Conservation (phyloP, 2,888 invertebrate genomes). For the Tolmerus cingulatus region DNA sequence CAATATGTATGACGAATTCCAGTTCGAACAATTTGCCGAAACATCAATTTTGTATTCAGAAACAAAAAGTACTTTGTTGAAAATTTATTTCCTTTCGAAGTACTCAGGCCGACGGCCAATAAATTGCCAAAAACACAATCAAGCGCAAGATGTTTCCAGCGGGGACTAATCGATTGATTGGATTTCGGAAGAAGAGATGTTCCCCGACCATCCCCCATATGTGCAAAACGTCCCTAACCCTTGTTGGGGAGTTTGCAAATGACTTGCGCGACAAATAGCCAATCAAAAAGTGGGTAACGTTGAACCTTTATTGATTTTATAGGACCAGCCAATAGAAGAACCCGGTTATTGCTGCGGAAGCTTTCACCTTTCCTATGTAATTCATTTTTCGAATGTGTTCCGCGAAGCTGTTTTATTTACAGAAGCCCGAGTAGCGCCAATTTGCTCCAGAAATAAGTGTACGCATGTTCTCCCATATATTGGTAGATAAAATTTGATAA, state of each 20-base stretch:
- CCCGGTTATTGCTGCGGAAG: background rate
- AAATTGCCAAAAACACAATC: background rate
- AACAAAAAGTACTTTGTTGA: background rate
- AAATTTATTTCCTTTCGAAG: background rate
- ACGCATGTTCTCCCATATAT: background rate
- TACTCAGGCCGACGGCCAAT: background rate
- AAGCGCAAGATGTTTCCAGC: background rate
- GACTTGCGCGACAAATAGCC: constrained; percentile 8
- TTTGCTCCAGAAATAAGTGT: background rate
- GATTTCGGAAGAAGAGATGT: background rate
- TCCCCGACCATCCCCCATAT: background rate
- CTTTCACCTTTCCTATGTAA: constrained; percentile 1
- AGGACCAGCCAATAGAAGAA: background rate
- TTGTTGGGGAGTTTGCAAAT: background rate
- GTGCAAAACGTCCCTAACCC: background rate
- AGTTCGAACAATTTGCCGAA: background rate
- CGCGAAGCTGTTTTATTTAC: background rate
- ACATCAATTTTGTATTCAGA: background rate
- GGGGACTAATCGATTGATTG: background rate
- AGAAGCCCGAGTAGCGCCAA: background rate
- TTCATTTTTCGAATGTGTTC: background rate
- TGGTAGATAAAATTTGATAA: background rate
- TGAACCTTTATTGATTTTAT: constrained; percentile 13
- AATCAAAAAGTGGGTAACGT: constrained; percentile 2
- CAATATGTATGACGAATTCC: background rate